phyloP scores from a whole-genome alignment of 2,888 invertebrate genomes.

The Dilophus febrilis region DNA sequence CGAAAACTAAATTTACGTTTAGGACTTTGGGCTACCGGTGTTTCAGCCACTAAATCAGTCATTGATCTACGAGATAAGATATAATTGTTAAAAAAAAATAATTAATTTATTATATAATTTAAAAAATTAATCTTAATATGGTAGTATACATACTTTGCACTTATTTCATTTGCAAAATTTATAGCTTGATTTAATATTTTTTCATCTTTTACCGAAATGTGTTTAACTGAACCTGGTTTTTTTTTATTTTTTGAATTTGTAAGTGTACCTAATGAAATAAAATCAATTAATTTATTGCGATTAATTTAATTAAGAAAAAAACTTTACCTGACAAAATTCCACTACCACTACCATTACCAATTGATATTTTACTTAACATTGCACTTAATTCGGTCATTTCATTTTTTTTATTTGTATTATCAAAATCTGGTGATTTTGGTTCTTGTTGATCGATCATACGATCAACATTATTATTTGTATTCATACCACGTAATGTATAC shows the following conservation, averaged over 20 bases:
- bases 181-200: slow-evolving; percentile 84
- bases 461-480: slow-evolving; percentile 17
- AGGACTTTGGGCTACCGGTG: slow-evolving; percentile 43
- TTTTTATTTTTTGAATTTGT: slow-evolving; percentile 20
- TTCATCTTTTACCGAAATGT: slow-evolving; percentile 84
- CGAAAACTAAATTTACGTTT: slow-evolving; percentile 64
- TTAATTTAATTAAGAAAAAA: not conserved
- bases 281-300: not conserved
- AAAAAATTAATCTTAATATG: slow-evolving; percentile 16
- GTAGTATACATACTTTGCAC: slow-evolving; percentile 42
- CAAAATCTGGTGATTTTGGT: slow-evolving; percentile 28
- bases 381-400: slow-evolving; percentile 48
- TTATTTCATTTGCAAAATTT: slow-evolving; percentile 82
- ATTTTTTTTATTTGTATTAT: slow-evolving; percentile 48
- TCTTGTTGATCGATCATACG: not conserved
- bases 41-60: slow-evolving; percentile 38
- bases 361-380: slow-evolving; percentile 21
- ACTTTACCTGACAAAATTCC: slow-evolving; percentile 14
- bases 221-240: slow-evolving; percentile 50
- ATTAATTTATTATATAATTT: not conserved
- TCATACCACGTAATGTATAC: slow-evolving; percentile 59
- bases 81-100: slow-evolving; percentile 1
- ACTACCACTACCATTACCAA: slow-evolving; percentile 20
- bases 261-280: slow-evolving; percentile 1
- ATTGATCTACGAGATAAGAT: slow-evolving; percentile 32